Evolutionary conservation across 2,888 invertebrate genomes (phyloP), one percentile per base, ranked within the genome.

Genomic region (Tenthredo mesomela): DNA sequence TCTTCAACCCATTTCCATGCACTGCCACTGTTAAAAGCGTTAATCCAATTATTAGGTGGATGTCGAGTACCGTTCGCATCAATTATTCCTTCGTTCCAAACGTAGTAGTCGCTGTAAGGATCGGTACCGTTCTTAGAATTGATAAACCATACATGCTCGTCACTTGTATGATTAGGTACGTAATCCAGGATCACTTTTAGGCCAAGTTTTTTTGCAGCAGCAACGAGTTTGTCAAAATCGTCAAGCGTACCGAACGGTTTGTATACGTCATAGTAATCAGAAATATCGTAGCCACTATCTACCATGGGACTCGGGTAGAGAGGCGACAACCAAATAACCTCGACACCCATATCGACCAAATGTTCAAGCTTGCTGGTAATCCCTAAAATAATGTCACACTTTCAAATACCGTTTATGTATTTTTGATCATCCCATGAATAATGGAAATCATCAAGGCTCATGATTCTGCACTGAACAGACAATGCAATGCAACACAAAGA

Each of bases 241-340:
- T 88, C 89, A 90, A 95, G 89, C 3, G 91, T 93, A 5, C 95
- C 95, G 89, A 94, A 95, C 7, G 92, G 85, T 0, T 94, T 93
- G 84, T 95, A 94, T 29, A 95, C 92, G 29, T 91, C 93, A 6
- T 88, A 92, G 88, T 93, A 94, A 89, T 95, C 92, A 10, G 93
- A 90, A 84, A 95, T 93, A 87, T 95, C 95, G 88, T 95, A 95
- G 1, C 95, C 95, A 87, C 94, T 94, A 88, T 95, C 95, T 33
- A 90, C 91, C 94, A 94, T 94, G 0, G 95, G 94, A 1, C 94
- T 94, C 40, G 91, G 91, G 89, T 92, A 95, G 84, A 95, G 93
- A 0, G 95, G 95, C 43, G 94, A 94, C 21, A 95, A 87, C 94
- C 95, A 94, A 7, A 95, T 89, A 1, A 94, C 93, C 0, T 91